Evolutionary conservation across 2,797 vertebrate genomes (phyloP).

Genomic region (Gallirallus australis): DNA sequence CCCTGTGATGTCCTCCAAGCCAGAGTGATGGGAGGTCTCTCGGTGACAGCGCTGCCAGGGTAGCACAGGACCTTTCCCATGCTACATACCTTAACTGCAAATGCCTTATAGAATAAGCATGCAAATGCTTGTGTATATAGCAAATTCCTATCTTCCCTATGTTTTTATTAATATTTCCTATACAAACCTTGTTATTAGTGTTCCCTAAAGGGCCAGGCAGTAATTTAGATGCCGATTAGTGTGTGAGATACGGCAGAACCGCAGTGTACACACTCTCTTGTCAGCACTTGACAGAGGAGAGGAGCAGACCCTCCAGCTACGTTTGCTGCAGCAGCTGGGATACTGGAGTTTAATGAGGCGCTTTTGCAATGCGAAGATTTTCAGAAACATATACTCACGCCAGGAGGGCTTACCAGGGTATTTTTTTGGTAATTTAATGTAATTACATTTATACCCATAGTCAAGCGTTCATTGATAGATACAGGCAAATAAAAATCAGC

Average conservation of each 20-base stretch:
- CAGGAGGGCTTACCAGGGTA: background rate
- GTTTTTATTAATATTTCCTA: constrained; percentile 20
- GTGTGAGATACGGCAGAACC: background rate
- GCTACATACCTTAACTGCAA: background rate
- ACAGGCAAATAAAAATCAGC: background rate
- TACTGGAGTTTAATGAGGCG: background rate
- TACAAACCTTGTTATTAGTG: background rate
- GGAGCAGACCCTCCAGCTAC: background rate
- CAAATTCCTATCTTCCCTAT: background rate
- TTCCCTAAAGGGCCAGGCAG: background rate
- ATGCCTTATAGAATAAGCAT: background rate
- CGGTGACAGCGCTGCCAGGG: background rate
- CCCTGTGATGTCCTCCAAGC: background rate
- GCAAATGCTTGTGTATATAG: background rate
- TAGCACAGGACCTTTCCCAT: background rate
- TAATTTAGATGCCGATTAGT: constrained; percentile 4
- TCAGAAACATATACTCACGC: background rate
- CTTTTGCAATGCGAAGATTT: background rate
- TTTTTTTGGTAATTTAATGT: constrained; percentile 31
- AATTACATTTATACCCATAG: background rate
- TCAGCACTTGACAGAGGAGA: background rate
- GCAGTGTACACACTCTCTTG: background rate
- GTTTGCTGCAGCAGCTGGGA: background rate
- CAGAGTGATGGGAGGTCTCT: background rate
- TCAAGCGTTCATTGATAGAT: background rate